A percentile compares a stretch with the other conserved stretches of the same genome.
phyloP scores from a whole-genome alignment of 2,797 vertebrate genomes.

The Alca torda region DNA sequence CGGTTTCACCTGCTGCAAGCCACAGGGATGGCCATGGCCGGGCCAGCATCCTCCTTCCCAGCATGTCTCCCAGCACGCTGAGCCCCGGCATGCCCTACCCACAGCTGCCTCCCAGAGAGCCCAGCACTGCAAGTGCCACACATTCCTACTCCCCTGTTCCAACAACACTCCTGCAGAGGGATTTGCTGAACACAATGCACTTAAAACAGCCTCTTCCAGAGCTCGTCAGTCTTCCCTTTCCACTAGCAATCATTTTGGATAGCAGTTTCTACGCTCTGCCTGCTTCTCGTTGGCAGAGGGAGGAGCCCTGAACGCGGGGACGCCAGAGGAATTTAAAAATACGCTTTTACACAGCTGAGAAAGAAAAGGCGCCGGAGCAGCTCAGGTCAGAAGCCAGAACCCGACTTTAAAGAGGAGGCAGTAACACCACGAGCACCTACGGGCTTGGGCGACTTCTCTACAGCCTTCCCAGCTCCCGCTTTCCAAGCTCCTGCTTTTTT shows the following conservation, averaged over 20 bases:
- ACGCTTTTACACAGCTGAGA: not conserved
- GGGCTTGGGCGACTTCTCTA: not conserved
- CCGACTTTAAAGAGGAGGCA: not conserved
- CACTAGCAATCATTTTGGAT: not conserved
- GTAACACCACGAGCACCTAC: not conserved
- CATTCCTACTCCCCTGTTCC: not conserved
- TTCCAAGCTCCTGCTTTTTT: not conserved
- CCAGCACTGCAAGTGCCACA: rapidly evolving
- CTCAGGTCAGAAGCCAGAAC: not conserved
- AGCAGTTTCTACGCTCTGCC: not conserved
- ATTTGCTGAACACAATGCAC: not conserved
- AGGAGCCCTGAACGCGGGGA: not conserved
- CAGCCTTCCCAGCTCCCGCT: not conserved
- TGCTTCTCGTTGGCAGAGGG: not conserved
- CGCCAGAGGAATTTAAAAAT: not conserved
- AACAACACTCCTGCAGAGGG: not conserved
- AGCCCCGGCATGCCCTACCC: not conserved
- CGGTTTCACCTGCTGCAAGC: not conserved
- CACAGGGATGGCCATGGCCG: not conserved
- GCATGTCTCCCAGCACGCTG: not conserved
- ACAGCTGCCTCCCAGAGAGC: not conserved
- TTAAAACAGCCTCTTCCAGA: not conserved
- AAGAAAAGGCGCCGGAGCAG: not conserved
- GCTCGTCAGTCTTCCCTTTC: not conserved
- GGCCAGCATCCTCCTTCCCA: not conserved